phyloP scores from a whole-genome alignment of 2,113 vertebrate species.

The Rhodinocichla rosea region DNA sequence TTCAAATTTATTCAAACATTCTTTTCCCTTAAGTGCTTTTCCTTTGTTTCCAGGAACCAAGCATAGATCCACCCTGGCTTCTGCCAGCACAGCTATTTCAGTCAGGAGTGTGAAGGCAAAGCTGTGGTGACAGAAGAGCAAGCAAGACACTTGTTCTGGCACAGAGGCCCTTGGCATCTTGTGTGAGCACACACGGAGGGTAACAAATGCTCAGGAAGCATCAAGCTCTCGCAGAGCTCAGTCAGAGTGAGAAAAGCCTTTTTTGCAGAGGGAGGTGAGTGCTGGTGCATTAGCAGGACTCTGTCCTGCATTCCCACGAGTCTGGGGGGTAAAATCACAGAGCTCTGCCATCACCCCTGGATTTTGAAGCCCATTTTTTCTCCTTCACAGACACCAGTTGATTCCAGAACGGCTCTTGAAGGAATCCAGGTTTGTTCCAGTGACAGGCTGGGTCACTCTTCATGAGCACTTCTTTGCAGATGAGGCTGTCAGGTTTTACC shows the following conservation, averaged over 20 bases:
- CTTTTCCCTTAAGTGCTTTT: conserved; percentile 34
- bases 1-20: conserved; percentile 39
- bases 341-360: background rate
- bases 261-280: background rate
- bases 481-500: background rate
- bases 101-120: conserved; percentile 34
- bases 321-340: fast-evolving
- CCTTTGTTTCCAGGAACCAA: conserved; percentile 36
- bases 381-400: background rate
- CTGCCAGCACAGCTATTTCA: conserved; percentile 48
- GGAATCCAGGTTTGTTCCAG: background rate
- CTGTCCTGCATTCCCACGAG: fast-evolving
- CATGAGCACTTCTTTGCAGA: background rate
- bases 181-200: background rate
- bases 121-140: conserved; percentile 36
- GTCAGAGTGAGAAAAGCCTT: background rate
- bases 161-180: background rate
- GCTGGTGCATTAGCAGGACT: background rate
- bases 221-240: background rate
- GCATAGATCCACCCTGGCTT: background rate
- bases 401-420: background rate
- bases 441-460: background rate
- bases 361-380: background rate
- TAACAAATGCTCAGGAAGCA: conserved; percentile 4
- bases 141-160: conserved; percentile 44